Evolutionary conservation across 2,888 invertebrate species (phyloP).

Genomic region (Pristionchus mayeri): DNA sequence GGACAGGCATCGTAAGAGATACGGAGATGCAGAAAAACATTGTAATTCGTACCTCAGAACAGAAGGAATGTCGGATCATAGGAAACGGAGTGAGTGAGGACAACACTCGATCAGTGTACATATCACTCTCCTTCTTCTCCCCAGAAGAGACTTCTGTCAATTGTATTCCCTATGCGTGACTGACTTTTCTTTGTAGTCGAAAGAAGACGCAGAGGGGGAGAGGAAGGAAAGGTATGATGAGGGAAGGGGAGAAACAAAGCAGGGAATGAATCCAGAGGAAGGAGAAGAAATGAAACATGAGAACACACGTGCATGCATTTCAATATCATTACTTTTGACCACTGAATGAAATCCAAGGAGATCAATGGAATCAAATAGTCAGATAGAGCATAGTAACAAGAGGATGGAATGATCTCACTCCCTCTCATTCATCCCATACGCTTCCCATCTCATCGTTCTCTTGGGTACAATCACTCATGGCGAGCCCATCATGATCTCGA

Average conservation of each 20-base stretch:
- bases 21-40: not conserved
- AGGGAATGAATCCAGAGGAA: constrained; percentile 22
- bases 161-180: constrained; percentile 40
- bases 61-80: not conserved
- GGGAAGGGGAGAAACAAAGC: constrained; percentile 31
- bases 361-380: not conserved
- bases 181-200: constrained; percentile 40
- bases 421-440: constrained; percentile 18
- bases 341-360: not conserved
- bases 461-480: constrained; percentile 45
- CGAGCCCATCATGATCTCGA: not conserved
- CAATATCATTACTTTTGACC: not conserved
- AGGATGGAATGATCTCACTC: not conserved
- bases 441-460: constrained; percentile 1
- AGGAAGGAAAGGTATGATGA: constrained; percentile 19
- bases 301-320: constrained; percentile 9
- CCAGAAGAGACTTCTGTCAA: not conserved
- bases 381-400: not conserved
- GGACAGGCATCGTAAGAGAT: no score
- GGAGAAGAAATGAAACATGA: constrained; percentile 18
- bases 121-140: not conserved
- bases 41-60: not conserved
- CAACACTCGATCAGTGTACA: constrained; percentile 32
- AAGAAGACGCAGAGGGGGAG: constrained; percentile 30
- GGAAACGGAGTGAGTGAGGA: not conserved